These are phyloP conservation scores for Perognathus longimembris DNA, from an alignment of 2,113 vertebrate genomes.

Conservation along the genomic window DNA sequence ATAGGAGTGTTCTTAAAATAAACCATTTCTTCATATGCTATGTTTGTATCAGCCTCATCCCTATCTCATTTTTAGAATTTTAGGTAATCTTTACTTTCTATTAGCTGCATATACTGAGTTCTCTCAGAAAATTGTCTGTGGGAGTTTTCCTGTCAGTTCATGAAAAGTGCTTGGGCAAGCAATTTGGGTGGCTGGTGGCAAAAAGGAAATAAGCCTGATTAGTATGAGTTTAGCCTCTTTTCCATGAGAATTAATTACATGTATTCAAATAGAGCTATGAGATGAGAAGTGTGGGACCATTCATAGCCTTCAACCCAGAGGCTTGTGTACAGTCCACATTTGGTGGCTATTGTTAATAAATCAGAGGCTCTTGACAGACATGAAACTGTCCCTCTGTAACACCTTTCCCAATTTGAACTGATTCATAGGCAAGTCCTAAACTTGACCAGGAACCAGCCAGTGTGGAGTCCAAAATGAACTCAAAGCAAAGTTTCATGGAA, in stretches of 20 bases:
- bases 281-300: background rate
- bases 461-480: background rate
- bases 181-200: background rate
- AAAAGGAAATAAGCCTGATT: background rate
- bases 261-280: background rate
- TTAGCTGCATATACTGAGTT: constrained; percentile 50
- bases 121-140: constrained; percentile 44
- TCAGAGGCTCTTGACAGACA: background rate
- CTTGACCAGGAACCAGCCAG: background rate
- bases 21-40: constrained; percentile 65
- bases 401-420: background rate
- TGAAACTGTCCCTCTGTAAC: background rate
- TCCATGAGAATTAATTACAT: background rate
- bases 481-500: constrained; percentile 30
- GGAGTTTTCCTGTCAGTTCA: background rate
- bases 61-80: constrained; percentile 65
- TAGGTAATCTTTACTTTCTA: constrained; percentile 71
- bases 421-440: background rate
- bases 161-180: background rate
- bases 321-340: background rate
- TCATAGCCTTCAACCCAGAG: background rate
- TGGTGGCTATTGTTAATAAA: background rate
- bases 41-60: constrained; percentile 53
- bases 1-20: constrained; percentile 68
- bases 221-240: background rate